These are phyloP conservation scores for Oreocharis arfaki DNA, from an alignment of 2,113 vertebrate species.

Conservation along the genomic window DNA sequence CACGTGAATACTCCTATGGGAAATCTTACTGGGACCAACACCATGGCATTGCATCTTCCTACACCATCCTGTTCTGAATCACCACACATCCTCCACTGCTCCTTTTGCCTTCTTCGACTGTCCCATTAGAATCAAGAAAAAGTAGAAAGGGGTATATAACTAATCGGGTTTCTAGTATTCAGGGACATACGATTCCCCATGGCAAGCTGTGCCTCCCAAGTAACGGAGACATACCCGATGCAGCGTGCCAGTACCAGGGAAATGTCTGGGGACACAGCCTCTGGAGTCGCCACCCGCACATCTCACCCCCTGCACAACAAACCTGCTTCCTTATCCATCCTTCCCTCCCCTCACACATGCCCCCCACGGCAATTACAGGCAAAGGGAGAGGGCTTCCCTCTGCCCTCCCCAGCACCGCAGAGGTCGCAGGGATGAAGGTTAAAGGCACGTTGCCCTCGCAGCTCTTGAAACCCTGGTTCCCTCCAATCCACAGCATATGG, in stretches of 20 bases:
- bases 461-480: background rate
- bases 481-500: background rate
- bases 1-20: background rate
- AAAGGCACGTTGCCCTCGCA: background rate
- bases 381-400: background rate
- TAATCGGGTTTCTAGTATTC: background rate
- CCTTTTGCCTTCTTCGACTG: background rate
- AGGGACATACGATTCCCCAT: background rate
- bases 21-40: background rate
- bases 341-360: background rate
- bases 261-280: background rate
- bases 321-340: background rate
- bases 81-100: background rate
- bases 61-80: background rate
- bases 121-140: background rate
- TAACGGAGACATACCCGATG: background rate
- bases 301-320: accelerated
- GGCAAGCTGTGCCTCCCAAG: background rate
- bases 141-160: background rate
- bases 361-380: background rate
- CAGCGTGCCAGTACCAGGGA: background rate
- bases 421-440: background rate
- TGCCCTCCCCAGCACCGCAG: background rate
- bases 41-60: background rate
- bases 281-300: accelerated